These are phyloP conservation scores for Abramis brama DNA, from an alignment of 2,113 vertebrate species.

Conservation along the genomic window DNA sequence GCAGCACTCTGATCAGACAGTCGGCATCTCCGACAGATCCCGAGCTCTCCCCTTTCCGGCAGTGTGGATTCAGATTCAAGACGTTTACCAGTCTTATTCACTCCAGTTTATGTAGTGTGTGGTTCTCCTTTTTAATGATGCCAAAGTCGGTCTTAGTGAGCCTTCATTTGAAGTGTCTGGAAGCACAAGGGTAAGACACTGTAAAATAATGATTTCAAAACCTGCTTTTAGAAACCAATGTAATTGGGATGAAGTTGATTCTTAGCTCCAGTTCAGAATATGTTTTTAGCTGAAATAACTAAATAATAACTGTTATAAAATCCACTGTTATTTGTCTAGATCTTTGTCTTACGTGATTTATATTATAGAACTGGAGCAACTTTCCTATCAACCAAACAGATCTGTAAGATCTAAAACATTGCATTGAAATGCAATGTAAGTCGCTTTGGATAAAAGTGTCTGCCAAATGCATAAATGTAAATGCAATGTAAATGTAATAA, in stretches of 20 bases:
- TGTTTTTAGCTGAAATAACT: conserved; percentile 26
- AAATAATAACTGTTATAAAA: background rate
- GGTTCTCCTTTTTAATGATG: conserved; percentile 21
- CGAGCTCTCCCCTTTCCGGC: background rate
- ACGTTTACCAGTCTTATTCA: conserved; percentile 23
- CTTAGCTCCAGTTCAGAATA: conserved; percentile 7
- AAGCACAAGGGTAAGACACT: background rate
- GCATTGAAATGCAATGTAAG: too few species aligned
- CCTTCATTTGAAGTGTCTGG: conserved; percentile 4
- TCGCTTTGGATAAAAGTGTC: too few species aligned
- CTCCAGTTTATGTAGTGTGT: background rate
- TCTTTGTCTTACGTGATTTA: background rate
- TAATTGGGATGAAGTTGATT: conserved; percentile 28
- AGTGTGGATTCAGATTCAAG: conserved; percentile 9
- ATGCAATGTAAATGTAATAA: too few species aligned
- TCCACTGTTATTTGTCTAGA: conserved; percentile 20
- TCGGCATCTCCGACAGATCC: background rate
- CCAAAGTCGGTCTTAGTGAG: background rate
- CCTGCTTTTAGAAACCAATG: background rate
- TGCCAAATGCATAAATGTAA: too few species aligned
- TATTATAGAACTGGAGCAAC: background rate
- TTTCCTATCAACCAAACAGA: conserved; percentile 27
- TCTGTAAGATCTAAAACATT: background rate
- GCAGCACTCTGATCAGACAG: conserved; percentile 32
- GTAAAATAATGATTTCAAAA: conserved; percentile 36